Base-by-base conservation (phyloP, 2,888 invertebrate genomes). In the Carcina quercana region DNA sequence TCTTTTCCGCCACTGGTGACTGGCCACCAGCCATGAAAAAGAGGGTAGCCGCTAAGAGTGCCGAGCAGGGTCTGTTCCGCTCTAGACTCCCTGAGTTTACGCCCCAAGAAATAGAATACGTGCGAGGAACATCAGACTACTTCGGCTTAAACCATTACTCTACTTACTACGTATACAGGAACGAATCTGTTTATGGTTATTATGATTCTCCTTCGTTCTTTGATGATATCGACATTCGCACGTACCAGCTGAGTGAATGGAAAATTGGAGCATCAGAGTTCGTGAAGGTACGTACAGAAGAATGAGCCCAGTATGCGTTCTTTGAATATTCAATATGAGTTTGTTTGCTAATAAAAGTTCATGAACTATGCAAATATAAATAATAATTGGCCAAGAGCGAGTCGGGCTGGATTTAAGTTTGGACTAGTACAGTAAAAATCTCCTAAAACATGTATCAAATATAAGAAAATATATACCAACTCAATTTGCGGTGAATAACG, bases 91-190 rank as follows among this genome's bases (percentile, higher is more conserved):
- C 89, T 1, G 65, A 68, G 44, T 86, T 90, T 34, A 86, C 86
- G 2, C 35, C 58, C 0, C 82, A 87, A 29, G 90, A 91, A 79
- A 78, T 90, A 2, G 63, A 78, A 24, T 75, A 76, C 30, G 80
- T 91, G n/a, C 76, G 69, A 8, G 88, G 82, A 19, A 51, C 59
- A 1, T 83, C 87, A 1, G 93, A 93, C 53, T 91, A 89, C 64
- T 86, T 92, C 38, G 91, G 90, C 5, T 59, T 92, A 4, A 92
- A 92, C 48, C 86, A 89, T 40, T 93, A 93, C 59, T 85, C 87
- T 0, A 69, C 86, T 4, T 56, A 54, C 35, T 47, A 86, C 26
- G 70, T 66, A 1, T 80, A 75, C 6, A 57, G 52, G 45, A 66
- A 70, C 30, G 57, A 53, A 29, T 53, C 59, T 17, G 44, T 39